Percentiles rank a stretch among this genome's conserved stretches.
Evolutionary conservation across 2,888 invertebrate species (phyloP).

Genomic region (Luperina testacea): DNA sequence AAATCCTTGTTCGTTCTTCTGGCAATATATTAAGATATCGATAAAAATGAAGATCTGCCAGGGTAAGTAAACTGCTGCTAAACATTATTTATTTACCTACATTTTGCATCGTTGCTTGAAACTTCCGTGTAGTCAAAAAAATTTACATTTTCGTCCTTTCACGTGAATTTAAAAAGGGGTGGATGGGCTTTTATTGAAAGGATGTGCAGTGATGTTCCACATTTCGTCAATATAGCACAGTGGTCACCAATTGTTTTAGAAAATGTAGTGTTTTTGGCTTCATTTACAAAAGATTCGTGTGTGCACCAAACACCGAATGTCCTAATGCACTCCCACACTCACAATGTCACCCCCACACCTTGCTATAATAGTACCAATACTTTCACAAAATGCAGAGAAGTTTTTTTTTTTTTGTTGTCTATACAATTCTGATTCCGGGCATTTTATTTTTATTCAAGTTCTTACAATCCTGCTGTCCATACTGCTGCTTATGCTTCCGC

Average conservation of each 20-base stretch:
- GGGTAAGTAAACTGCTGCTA: conserved; percentile 16
- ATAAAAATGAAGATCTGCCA: conserved; percentile 1
- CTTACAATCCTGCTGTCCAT: conserved; percentile 20
- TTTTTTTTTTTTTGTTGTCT: too few relatives aligned
- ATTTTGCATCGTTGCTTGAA: not conserved
- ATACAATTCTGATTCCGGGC: too few relatives aligned
- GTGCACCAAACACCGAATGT: not conserved
- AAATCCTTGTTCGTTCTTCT: not conserved
- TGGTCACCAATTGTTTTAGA: not conserved
- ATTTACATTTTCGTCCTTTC: too few relatives aligned
- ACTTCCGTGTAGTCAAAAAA: too few relatives aligned
- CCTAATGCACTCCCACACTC: not conserved
- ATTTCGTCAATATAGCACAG: not conserved
- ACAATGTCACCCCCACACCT: too few relatives aligned
- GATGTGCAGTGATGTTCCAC: not conserved
- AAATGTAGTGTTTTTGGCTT: not conserved
- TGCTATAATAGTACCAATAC: not conserved
- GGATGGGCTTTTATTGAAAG: not conserved
- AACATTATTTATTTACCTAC: not conserved
- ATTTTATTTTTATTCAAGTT: not conserved
- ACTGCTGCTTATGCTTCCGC: not conserved
- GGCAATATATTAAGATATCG: not conserved
- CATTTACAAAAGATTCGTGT: not conserved
- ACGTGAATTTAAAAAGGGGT: not conserved
- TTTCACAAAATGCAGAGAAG: not conserved